Base-by-base conservation (phyloP, 2,888 invertebrate genomes). In the Cephus pygmeus region DNA sequence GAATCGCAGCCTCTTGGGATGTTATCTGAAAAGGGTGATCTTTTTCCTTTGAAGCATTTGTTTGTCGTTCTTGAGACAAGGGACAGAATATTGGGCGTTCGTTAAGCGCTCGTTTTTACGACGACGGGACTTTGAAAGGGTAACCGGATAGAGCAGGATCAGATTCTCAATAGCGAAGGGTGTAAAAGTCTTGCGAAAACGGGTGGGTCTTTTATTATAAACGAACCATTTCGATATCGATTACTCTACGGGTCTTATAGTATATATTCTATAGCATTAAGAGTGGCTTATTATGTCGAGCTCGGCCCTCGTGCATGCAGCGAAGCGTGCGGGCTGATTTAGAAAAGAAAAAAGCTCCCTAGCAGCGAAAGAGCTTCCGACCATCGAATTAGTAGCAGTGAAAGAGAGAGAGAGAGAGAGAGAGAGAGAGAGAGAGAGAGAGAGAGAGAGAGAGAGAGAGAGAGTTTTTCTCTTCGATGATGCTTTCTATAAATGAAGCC, bases 221-320 rank as follows among this genome's bases (percentile, higher is more conserved):
- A 71, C 71, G 30, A 6, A 71, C 31, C 12, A 33, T 31, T 31
- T 31, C 30, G 34, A 71, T 71, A 71, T 71, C 71, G 71, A 71
- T 71, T 71, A 12, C 6, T 12, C 34, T 34, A 34, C 71, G 23
- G 71, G 12, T 34, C 31, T 33, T 71, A 34, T 12, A 71, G 71
- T 34, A 12, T 71, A 56, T 56, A 56, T 56, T 15, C 15, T 56
- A 56, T 56, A 56, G 56, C 56, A 56, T 56, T 56, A 56, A 56
- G 56, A 23, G 56, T 56, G 56, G 56, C 71, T 34, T 71, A 71
- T 33, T 71, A 71, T 33, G 33, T 31, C 33, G 34, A 71, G 71
- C 71, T 71, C 71, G 31, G 9, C 71, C 71, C 71, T 71, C 31
- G 71, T 33, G 31, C 71, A 71, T 71, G 71, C 71, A 71, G 31